Evolutionary conservation across 2,797 vertebrate species (phyloP).

Genomic region (Labeo calbasu): DNA sequence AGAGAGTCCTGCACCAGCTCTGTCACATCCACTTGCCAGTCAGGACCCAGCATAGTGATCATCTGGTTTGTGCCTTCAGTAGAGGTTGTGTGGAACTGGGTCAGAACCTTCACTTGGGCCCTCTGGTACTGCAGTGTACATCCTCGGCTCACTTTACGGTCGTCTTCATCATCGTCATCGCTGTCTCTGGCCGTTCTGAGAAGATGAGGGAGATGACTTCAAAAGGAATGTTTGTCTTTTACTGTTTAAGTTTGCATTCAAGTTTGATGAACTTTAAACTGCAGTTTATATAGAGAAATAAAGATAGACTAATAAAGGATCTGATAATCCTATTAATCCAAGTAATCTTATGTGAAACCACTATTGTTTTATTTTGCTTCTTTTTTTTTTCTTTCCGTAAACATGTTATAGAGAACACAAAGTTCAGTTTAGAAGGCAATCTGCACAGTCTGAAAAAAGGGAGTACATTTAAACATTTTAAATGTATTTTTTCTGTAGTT

Average conservation of each 20-base stretch:
- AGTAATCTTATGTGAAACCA: neutral
- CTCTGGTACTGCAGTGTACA: slow-evolving; percentile 97
- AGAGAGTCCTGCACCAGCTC: slow-evolving; percentile 95
- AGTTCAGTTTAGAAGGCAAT: neutral
- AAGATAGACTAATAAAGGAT: neutral
- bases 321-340: too few species aligned
- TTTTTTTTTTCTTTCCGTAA: neutral
- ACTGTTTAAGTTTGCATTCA: neutral
- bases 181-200: slow-evolving; percentile 85
- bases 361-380: too few species aligned
- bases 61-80: slow-evolving; percentile 92
- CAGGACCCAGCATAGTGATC: slow-evolving; percentile 96
- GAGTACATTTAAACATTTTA: neutral
- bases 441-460: neutral
- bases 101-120: slow-evolving; percentile 90
- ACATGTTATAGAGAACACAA: neutral
- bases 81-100: slow-evolving; percentile 96
- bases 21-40: slow-evolving; percentile 98
- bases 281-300: neutral
- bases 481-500: neutral
- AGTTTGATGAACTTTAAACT: neutral
- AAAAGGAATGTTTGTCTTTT: neutral
- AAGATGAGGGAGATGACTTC: neutral
- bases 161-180: slow-evolving; percentile 90
- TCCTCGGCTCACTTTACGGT: slow-evolving; percentile 85